Evolutionary conservation across 2,113 vertebrate genomes (phyloP), one percentile per base, ranked within the genome.

Genomic region (Atractosteus spatula): DNA sequence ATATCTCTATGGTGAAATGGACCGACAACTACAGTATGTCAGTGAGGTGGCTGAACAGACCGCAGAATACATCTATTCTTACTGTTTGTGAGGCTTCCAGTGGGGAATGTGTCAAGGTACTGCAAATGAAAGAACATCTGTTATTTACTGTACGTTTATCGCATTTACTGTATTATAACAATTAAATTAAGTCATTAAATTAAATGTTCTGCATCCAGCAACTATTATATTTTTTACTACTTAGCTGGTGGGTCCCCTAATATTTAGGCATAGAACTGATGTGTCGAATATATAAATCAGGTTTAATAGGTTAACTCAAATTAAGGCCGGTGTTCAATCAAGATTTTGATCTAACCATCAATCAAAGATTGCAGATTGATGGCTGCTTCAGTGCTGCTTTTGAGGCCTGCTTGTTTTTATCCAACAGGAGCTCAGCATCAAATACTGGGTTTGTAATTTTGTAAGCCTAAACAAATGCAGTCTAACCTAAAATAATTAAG

Each of bases 1-100:
- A 92, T 73, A 71, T 91, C 71, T 87, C 80, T 56, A 89, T 88
- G 88, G 87, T 92, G 71, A 88, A 68, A 5, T 92, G 91, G 91
- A 82, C 79, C 65, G 80, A 78, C 0, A 69, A n/a, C 3, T 78
- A 85, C 71, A 81, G 44, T 57, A 63, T 90, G 55, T 73, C 85
- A 0, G 88, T 91, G 55, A 86, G 87, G 3, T 92, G 91, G 91
- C 74, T 92, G 55, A 91, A 85, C 69, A 85, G 91, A 63, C 82
- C 89, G 69, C 91, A 92, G 59, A 91, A 91, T 73, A 76, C 65
- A 69, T 90, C 91, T 0, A 76, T 91, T 16, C 84, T 92, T 8
- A 83, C 85, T 0, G 69, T 90, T 14, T 92, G 90, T 74, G 76
- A 79, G 1, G 82, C 76, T 68, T 68, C 61, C n/a, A 79, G 59